A percentile compares a stretch with the other conserved stretches of the same genome.
phyloP scores from a whole-genome alignment of 2,888 invertebrate genomes.

The Neoaliturus tenellus region DNA sequence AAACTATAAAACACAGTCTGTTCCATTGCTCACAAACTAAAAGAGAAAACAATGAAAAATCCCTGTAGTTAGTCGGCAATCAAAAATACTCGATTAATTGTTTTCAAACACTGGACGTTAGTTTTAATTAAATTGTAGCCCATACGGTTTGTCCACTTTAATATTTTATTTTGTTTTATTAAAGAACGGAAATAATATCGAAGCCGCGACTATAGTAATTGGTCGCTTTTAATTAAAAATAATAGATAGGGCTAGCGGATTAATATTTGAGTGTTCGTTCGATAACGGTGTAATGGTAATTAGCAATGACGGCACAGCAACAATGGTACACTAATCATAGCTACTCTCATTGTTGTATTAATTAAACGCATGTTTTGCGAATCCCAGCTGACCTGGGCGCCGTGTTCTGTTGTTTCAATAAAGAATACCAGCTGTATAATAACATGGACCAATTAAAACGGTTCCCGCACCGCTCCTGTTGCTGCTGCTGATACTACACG shows the following conservation, averaged over 20 bases:
- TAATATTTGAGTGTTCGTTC: slow-evolving; percentile 14
- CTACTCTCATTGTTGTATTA: slow-evolving; percentile 59
- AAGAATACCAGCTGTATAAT: slow-evolving; percentile 56
- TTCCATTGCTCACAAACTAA: neutral
- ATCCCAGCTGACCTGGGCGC: slow-evolving; percentile 58
- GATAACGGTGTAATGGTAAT: slow-evolving; percentile 11
- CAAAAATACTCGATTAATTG: slow-evolving; percentile 40
- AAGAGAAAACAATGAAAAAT: slow-evolving; percentile 24
- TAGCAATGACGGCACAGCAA: slow-evolving; percentile 33
- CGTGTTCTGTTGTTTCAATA: slow-evolving; percentile 53
- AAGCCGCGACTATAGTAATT: neutral
- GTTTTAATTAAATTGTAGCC: slow-evolving; percentile 52
- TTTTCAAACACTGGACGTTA: slow-evolving; percentile 20
- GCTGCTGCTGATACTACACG: neutral
- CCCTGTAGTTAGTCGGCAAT: slow-evolving; percentile 3
- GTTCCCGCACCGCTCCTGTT: slow-evolving; percentile 5
- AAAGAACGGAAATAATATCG: slow-evolving; percentile 40
- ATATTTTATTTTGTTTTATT: slow-evolving; percentile 52
- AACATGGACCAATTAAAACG: slow-evolving; percentile 57
- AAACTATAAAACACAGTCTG: no score
- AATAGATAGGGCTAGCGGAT: slow-evolving; percentile 38
- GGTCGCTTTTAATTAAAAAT: slow-evolving; percentile 43
- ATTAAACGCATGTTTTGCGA: slow-evolving; percentile 61
- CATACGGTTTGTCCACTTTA: slow-evolving; percentile 25
- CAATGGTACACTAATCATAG: slow-evolving; percentile 58